phyloP scores from a whole-genome alignment of 1,140 invertebrate genomes.

The Scaptomyza hsui region DNA sequence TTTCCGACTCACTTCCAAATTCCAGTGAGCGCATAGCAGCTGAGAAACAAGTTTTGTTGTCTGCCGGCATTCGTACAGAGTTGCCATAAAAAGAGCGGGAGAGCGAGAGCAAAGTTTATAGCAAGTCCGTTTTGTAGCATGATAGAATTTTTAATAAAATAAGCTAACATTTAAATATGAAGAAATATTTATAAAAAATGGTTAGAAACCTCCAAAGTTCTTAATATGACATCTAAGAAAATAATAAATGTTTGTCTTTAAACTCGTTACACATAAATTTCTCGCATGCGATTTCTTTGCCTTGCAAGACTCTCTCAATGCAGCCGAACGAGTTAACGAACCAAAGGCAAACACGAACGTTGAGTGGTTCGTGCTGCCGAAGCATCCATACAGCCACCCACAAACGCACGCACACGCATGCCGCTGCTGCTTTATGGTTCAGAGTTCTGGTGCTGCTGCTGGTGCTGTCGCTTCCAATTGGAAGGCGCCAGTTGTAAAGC shows the following conservation, averaged over 20 bases:
- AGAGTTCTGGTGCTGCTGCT: slow-evolving; percentile 9
- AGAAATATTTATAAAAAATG: background rate
- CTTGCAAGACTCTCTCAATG: background rate
- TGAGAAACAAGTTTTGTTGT: slow-evolving; percentile 29
- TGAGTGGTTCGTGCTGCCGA: slow-evolving; percentile 22
- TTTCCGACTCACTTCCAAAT: slow-evolving; percentile 31
- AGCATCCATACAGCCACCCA: slow-evolving; percentile 45
- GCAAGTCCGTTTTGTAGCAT: slow-evolving; percentile 19
- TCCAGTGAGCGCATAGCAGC: slow-evolving; percentile 40
- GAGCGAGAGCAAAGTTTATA: slow-evolving; percentile 23
- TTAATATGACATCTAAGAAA: no score
- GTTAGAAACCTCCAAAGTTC: no score
- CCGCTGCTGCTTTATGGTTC: slow-evolving; percentile 29
- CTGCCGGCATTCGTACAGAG: slow-evolving; percentile 40
- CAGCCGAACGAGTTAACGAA: slow-evolving; percentile 3
- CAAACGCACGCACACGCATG: slow-evolving; percentile 32
- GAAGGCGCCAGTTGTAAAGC: slow-evolving; percentile 56
- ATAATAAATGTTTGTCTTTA: background rate
- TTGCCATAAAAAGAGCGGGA: slow-evolving; percentile 33
- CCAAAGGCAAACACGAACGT: slow-evolving; percentile 23
- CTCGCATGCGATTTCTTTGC: slow-evolving; percentile 58
- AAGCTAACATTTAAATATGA: no score
- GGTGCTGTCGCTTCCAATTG: slow-evolving; percentile 43
- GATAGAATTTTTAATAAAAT: background rate
- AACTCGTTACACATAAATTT: slow-evolving; percentile 1